These are phyloP conservation scores for Lobophora halterata DNA, from an alignment of 2,888 invertebrate species.

Conservation along the genomic window DNA sequence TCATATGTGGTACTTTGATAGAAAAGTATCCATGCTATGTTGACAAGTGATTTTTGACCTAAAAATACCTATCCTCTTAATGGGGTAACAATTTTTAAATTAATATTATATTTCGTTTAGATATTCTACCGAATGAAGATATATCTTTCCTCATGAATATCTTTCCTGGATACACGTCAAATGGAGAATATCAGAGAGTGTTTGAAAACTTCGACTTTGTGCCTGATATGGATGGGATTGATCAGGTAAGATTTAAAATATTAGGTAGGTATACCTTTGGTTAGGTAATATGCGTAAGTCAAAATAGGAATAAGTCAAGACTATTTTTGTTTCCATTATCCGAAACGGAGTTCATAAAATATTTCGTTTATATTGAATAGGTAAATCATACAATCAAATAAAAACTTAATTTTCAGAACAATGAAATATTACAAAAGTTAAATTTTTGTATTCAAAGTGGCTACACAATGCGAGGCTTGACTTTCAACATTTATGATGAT, in stretches of 20 bases:
- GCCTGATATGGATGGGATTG: slow-evolving; percentile 4
- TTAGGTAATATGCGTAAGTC: too few species aligned
- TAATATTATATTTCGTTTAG: slow-evolving; percentile 2
- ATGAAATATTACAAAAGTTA: slow-evolving; percentile 45
- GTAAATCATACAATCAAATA: slow-evolving; percentile 1
- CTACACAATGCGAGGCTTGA: slow-evolving; percentile 52
- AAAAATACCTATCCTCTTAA: too few species aligned
- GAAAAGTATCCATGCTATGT: too few species aligned
- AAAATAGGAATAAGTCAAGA: too few species aligned
- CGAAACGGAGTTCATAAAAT: too few species aligned
- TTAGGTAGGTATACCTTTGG: not conserved
- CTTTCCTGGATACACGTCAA: slow-evolving; percentile 34
- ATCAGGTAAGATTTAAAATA: slow-evolving; percentile 1
- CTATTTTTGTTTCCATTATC: too few species aligned
- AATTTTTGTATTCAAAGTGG: slow-evolving; percentile 47
- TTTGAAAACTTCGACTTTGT: not conserved
- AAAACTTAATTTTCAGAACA: slow-evolving; percentile 51
- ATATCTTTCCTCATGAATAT: slow-evolving; percentile 42
- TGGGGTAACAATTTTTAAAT: too few species aligned
- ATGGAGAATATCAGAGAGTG: slow-evolving; percentile 1
- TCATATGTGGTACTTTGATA: too few species aligned
- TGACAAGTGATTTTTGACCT: too few species aligned
- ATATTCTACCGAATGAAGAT: slow-evolving; percentile 34
- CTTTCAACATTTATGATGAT: slow-evolving; percentile 73
- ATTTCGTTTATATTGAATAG: not conserved